A percentile compares a stretch with the other conserved stretches of the same genome.
phyloP scores from a whole-genome alignment of 2,888 invertebrate species.

The Itoplectis maculator region DNA sequence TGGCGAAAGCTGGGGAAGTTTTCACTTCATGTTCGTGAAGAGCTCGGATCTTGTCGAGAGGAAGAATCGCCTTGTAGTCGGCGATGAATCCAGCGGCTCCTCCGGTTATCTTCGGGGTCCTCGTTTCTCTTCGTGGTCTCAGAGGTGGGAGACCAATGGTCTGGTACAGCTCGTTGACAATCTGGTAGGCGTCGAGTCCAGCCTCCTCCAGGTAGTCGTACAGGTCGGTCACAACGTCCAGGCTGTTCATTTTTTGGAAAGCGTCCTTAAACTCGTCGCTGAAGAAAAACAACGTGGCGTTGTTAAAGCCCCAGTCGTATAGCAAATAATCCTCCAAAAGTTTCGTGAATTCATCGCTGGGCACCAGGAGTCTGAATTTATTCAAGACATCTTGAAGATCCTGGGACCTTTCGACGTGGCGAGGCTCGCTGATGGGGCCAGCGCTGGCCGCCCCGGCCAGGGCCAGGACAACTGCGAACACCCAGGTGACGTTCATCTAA shows the following conservation, averaged over 20 bases:
- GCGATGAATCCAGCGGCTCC: constrained; percentile 74
- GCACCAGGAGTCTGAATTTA: neutral
- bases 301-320: neutral
- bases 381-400: too few relatives aligned
- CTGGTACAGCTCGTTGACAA: constrained; percentile 39
- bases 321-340: neutral
- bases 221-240: constrained; percentile 71
- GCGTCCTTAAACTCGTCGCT: constrained; percentile 69
- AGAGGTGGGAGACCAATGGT: neutral
- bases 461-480: too few relatives aligned
- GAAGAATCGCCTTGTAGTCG: constrained; percentile 73
- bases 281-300: constrained; percentile 71
- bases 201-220: constrained; percentile 72
- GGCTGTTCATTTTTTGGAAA: constrained; percentile 68
- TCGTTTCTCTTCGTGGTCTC: neutral
- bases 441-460: too few relatives aligned
- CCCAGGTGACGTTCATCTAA: too few relatives aligned
- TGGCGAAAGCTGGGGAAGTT: constrained; percentile 70
- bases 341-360: neutral
- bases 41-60: constrained; percentile 72
- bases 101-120: constrained; percentile 52
- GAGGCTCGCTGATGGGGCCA: too few relatives aligned
- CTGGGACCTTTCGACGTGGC: too few relatives aligned
- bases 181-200: constrained; percentile 68
- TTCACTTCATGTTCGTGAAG: constrained; percentile 75